These are phyloP conservation scores for Brachirus orientalis DNA, from an alignment of 2,113 vertebrate genomes.

Conservation along the genomic window DNA sequence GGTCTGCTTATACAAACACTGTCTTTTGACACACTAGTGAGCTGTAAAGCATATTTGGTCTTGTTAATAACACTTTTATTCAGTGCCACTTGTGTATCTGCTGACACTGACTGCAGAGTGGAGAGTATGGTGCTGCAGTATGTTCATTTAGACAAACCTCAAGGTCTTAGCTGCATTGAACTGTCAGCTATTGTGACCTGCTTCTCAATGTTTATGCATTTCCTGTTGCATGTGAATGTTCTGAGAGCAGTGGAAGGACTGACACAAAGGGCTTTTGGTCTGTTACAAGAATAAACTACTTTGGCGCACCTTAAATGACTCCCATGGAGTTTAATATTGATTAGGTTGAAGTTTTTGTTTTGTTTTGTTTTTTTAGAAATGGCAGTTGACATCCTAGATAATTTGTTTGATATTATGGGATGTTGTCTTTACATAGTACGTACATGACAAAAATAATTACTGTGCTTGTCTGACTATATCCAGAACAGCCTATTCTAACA, in stretches of 20 bases:
- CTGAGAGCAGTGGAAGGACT: slow-evolving; percentile 1
- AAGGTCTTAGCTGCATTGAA: slow-evolving; percentile 21
- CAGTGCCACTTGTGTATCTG: slow-evolving; percentile 2
- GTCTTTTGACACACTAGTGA: slow-evolving; percentile 15
- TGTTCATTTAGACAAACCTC: slow-evolving; percentile 30
- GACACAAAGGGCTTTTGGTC: too few relatives aligned
- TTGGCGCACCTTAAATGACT: slow-evolving; percentile 1
- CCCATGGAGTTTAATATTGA: too few relatives aligned
- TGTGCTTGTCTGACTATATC: too few relatives aligned
- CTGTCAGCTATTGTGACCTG: slow-evolving; percentile 24
- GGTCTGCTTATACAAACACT: slow-evolving; percentile 36
- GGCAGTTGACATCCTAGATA: too few relatives aligned
- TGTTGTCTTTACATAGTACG: too few relatives aligned
- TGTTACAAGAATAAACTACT: neutral
- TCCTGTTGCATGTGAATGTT: slow-evolving; percentile 21
- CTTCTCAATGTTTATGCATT: slow-evolving; percentile 14
- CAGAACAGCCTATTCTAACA: too few relatives aligned
- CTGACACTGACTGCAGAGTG: slow-evolving; percentile 14
- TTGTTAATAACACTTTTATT: slow-evolving; percentile 22
- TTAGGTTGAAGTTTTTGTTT: too few relatives aligned
- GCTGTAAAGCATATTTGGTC: slow-evolving; percentile 32
- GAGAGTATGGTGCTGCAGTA: slow-evolving; percentile 17
- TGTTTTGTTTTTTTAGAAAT: too few relatives aligned
- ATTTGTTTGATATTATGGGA: too few relatives aligned
- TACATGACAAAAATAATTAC: too few relatives aligned